Evolutionary conservation across 2,888 invertebrate genomes (phyloP), one percentile per base, ranked within the genome.

Genomic region (Cryptus viduatorius): DNA sequence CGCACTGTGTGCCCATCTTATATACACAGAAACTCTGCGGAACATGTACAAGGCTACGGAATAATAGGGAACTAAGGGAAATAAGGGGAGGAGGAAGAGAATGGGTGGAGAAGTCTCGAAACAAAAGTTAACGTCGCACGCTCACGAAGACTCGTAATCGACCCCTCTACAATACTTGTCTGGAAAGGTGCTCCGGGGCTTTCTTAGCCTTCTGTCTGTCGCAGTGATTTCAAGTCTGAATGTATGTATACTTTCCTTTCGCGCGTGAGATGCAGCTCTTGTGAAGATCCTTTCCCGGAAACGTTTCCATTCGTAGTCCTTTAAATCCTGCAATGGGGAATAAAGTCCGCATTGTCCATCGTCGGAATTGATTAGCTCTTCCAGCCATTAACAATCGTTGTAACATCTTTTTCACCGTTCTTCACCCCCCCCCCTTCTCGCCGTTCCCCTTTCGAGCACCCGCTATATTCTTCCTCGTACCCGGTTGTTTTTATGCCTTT

Each of bases 361-460:
- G 65, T 37, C 37, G 37, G 44, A 65, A 82, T 71, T n/a, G 65
- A 76, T 76, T 71, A 61, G 53, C 56, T 65, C 37, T 48, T 71
- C 46, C 14, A 77, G 44, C 65, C 71, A 71, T 82, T 82, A 82
- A 81, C 59, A 53, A 73, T 56, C 19, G 76, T 65, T 64, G 44
- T 56, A 24, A 69, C 53, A 69, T 42, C 71, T 61, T 61, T 19
- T 69, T 31, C 24, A 24, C 48, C 16, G 10, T 24, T 46, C 44
- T 12, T 12, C 16, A 1, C 24, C 31, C 37, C 37, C 7, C 37
- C 31, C 37, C 37, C 37, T 7, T 37, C 5, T 7, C 37, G 7
- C 37, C 1, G 7, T 14, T 8, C 37, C 1, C 37, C 19, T 8
- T 24, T 24, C 24, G 24, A 24, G 10, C 48, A 12, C 19, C n/a